A percentile compares a stretch with the other conserved stretches of the same genome.
phyloP scores from a whole-genome alignment of 2,888 invertebrate genomes.

The Tetragonisca angustula region DNA sequence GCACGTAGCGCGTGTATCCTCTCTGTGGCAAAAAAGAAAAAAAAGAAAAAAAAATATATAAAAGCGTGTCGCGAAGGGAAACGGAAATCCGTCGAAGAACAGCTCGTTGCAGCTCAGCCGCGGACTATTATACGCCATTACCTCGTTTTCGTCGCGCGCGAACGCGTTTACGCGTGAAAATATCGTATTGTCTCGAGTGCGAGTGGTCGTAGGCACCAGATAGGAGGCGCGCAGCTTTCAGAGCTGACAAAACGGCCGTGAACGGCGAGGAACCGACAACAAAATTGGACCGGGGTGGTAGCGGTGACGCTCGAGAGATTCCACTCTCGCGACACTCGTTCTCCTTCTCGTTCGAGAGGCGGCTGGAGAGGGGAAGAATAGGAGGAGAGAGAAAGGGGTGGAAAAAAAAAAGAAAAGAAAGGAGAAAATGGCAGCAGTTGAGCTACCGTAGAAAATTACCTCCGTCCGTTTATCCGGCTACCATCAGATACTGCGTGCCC shows the following conservation, averaged over 20 bases:
- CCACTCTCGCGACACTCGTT: conserved; percentile 29
- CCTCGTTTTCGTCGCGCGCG: conserved; percentile 29
- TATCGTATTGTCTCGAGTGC: conserved; percentile 16
- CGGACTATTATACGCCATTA: conserved; percentile 64
- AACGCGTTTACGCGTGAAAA: conserved; percentile 11
- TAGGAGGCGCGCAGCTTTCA: conserved; percentile 4
- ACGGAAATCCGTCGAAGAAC: conserved; percentile 56
- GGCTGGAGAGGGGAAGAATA: background rate
- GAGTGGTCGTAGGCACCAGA: conserved; percentile 11
- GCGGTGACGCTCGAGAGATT: conserved; percentile 32
- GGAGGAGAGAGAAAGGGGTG: conserved; percentile 24
- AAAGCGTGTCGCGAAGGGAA: conserved; percentile 10
- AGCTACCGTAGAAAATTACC: conserved; percentile 71
- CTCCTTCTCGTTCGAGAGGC: conserved; percentile 9
- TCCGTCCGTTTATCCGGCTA: conserved; percentile 65
- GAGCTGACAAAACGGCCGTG: background rate
- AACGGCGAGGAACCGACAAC: background rate
- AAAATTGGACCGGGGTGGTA: background rate
- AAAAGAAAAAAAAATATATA: too few species aligned
- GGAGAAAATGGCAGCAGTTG: conserved; percentile 57
- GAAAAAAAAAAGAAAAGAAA: conserved; percentile 45
- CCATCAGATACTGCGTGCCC: conserved; percentile 61
- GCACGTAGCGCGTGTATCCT: too few species aligned
- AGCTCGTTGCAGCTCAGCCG: conserved; percentile 31
- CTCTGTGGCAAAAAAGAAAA: background rate